Evolutionary conservation across 2,113 vertebrate species (phyloP).

Genomic region (Syrrhaptes paradoxus): DNA sequence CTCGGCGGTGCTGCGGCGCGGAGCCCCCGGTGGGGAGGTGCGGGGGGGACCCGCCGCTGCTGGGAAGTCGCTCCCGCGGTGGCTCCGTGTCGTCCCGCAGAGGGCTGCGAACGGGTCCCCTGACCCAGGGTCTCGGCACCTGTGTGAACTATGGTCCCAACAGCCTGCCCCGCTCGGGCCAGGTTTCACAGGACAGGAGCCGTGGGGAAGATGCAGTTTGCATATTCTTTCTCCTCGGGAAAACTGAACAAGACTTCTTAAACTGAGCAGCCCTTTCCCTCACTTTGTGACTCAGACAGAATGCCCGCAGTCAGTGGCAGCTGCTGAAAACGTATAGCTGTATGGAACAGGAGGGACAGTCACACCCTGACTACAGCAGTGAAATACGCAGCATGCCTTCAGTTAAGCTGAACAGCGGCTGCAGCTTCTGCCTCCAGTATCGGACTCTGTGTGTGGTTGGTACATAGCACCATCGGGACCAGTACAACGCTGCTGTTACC

Average conservation of each 20-base stretch:
- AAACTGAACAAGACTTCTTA: no score
- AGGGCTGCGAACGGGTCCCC: no score
- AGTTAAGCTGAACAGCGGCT: not conserved
- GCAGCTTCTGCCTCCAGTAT: not conserved
- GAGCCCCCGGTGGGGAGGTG: not conserved
- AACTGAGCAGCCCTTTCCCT: not conserved
- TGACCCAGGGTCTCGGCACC: not conserved
- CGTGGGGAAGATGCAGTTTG: not conserved
- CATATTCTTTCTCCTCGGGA: not conserved
- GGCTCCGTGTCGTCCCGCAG: not conserved
- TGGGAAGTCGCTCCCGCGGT: not conserved
- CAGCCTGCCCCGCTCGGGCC: not conserved
- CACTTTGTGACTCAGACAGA: no score
- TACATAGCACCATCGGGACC: not conserved
- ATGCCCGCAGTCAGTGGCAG: not conserved
- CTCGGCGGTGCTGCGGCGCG: not conserved
- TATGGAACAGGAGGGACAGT: not conserved
- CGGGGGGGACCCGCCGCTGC: not conserved
- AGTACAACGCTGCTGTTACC: not conserved
- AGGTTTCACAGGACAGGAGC: not conserved
- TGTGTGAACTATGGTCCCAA: not conserved
- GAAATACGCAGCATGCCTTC: not conserved
- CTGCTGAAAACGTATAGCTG: not conserved
- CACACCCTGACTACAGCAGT: no score
- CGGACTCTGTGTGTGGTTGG: rapidly evolving